Evolutionary conservation across 1,140 invertebrate species (phyloP).

Genomic region (Brachionus sp.): DNA sequence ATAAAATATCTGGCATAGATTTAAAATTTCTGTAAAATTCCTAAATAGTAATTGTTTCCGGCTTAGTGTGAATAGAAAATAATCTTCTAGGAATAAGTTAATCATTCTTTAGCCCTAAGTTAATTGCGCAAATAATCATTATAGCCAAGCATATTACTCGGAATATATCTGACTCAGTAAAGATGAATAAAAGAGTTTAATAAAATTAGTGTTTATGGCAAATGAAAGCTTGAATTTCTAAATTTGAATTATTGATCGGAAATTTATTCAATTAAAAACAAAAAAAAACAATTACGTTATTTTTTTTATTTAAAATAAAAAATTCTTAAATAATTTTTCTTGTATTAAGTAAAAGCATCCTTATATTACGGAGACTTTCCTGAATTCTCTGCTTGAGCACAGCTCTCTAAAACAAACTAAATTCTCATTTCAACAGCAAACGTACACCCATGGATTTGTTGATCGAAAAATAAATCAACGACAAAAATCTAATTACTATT

Average conservation of each 20-base stretch:
- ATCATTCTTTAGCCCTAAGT: too few species aligned
- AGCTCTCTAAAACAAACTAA: neutral
- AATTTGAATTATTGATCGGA: neutral
- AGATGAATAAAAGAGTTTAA: too few species aligned
- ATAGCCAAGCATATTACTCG: too few species aligned
- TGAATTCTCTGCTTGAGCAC: neutral
- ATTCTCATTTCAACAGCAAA: neutral
- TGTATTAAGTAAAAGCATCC: neutral
- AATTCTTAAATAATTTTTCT: neutral
- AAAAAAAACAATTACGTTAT: neutral
- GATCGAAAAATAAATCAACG: neutral
- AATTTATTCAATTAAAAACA: conserved; percentile 3
- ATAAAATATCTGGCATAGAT: too few species aligned
- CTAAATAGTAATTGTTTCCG: too few species aligned
- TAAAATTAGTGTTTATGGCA: neutral
- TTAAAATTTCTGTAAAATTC: too few species aligned
- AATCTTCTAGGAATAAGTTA: too few species aligned
- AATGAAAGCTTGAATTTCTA: neutral
- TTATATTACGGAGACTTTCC: neutral
- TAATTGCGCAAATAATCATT: too few species aligned
- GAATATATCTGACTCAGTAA: too few species aligned
- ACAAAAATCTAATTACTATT: neutral
- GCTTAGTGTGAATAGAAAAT: too few species aligned
- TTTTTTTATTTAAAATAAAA: neutral
- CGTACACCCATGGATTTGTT: neutral